Evolutionary conservation across 2,888 invertebrate genomes (phyloP).

Genomic region (Zygogramma bicolorata): DNA sequence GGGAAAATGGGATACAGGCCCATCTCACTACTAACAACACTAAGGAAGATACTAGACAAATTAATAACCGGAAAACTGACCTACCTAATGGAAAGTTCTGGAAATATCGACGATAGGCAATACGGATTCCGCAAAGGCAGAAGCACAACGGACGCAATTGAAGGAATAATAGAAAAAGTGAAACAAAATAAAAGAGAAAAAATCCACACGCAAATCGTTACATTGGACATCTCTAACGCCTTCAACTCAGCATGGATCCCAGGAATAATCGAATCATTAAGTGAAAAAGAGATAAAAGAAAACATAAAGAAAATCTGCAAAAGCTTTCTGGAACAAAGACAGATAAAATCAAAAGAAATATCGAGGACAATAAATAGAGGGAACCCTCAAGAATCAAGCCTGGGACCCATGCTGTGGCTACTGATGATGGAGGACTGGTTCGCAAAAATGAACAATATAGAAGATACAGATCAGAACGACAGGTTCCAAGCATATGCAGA

Average conservation of each 20-base stretch:
- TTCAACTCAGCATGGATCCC: no score
- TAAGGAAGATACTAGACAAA: not conserved
- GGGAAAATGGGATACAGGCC: not conserved
- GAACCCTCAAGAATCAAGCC: conserved; percentile 19
- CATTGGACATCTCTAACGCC: not conserved
- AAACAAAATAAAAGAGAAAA: not conserved
- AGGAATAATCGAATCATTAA: not conserved
- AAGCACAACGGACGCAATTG: not conserved
- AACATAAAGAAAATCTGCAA: not conserved
- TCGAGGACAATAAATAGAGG: not conserved
- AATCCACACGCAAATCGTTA: not conserved
- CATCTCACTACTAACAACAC: not conserved
- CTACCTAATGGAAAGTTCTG: no score
- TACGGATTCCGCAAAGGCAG: not conserved
- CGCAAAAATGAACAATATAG: not conserved
- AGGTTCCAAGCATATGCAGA: no score
- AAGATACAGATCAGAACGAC: not conserved
- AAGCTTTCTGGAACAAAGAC: not conserved
- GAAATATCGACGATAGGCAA: not conserved
- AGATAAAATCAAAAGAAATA: not conserved
- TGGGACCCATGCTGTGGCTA: conserved; percentile 23
- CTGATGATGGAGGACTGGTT: conserved; percentile 22
- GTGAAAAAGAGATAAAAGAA: not conserved
- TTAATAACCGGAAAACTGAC: no score
- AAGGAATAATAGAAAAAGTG: not conserved